Conservation (phyloP, 2,888 invertebrate species). For the Dysmachus trigonus region DNA sequence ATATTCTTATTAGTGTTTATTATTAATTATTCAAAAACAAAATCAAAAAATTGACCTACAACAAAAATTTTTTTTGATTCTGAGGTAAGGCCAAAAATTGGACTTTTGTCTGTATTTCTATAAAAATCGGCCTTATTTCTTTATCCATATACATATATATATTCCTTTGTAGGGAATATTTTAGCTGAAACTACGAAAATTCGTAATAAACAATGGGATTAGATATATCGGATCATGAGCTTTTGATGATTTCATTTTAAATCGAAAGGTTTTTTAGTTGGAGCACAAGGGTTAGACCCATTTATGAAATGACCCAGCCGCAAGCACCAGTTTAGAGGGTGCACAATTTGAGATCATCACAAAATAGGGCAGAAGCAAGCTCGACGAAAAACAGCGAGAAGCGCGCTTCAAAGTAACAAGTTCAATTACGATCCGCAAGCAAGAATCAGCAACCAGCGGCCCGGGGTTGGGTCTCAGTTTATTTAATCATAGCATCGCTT, state of each 20-base stretch:
- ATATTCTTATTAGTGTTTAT: too few relatives aligned
- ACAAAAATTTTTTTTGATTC: too few relatives aligned
- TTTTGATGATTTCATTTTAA: background rate
- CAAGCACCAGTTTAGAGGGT: background rate
- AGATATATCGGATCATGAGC: too few relatives aligned
- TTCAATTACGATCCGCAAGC: constrained; percentile 47
- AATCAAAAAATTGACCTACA: too few relatives aligned
- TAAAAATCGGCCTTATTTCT: too few relatives aligned
- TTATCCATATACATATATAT: too few relatives aligned
- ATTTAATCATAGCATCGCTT: constrained; percentile 45
- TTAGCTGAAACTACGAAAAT: too few relatives aligned
- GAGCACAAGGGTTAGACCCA: background rate
- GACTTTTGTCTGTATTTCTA: too few relatives aligned
- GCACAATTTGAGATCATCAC: background rate
- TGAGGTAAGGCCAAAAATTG: too few relatives aligned
- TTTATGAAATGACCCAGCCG: background rate
- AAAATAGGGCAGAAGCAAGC: constrained; percentile 16
- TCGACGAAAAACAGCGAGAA: background rate
- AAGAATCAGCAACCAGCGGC: background rate
- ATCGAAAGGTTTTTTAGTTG: background rate
- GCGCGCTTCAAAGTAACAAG: constrained; percentile 49
- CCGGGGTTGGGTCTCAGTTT: constrained; percentile 22
- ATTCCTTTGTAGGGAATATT: too few relatives aligned
- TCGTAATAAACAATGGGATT: too few relatives aligned
- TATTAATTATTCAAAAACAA: too few relatives aligned